A percentile compares a stretch with the other conserved stretches of the same genome.
Evolutionary conservation across 2,888 invertebrate genomes (phyloP).

Genomic region (Tenodera sinensis): DNA sequence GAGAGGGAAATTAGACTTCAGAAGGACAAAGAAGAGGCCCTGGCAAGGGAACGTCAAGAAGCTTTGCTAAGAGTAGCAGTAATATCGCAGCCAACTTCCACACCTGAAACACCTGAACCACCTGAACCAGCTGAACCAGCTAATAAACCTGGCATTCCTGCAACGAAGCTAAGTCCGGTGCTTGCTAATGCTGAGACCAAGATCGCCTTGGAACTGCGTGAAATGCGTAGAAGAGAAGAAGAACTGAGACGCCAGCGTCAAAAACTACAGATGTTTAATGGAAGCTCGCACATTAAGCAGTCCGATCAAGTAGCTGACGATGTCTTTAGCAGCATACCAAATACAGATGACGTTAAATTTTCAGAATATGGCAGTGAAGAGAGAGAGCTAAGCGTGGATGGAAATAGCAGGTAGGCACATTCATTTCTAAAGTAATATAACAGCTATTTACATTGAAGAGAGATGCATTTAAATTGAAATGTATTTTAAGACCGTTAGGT

Average conservation of each 20-base stretch:
- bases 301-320: conserved; percentile 32
- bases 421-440: not conserved
- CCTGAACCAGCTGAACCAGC: not conserved
- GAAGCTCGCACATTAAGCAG: conserved; percentile 20
- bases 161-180: not conserved
- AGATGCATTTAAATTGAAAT: too few species aligned
- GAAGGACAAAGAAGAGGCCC: conserved; percentile 45
- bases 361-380: conserved; percentile 39
- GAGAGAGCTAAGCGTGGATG: conserved; percentile 37
- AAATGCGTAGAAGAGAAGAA: conserved; percentile 48
- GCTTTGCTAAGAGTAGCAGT: conserved; percentile 25
- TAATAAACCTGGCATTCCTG: not conserved
- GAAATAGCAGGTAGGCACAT: conserved; percentile 35
- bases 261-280: conserved; percentile 5
- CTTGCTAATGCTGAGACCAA: conserved; percentile 39
- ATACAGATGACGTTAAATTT: conserved; percentile 40
- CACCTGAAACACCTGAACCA: not conserved
- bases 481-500: too few species aligned
- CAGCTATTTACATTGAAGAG: too few species aligned
- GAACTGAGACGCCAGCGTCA: conserved; percentile 44
- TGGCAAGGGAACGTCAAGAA: conserved; percentile 34
- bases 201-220: conserved; percentile 48
- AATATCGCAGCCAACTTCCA: not conserved
- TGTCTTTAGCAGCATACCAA: conserved; percentile 37
- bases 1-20: conserved; percentile 49